Evolutionary conservation across 1,140 invertebrate genomes (phyloP).

Genomic region (Psilanteris sp.): DNA sequence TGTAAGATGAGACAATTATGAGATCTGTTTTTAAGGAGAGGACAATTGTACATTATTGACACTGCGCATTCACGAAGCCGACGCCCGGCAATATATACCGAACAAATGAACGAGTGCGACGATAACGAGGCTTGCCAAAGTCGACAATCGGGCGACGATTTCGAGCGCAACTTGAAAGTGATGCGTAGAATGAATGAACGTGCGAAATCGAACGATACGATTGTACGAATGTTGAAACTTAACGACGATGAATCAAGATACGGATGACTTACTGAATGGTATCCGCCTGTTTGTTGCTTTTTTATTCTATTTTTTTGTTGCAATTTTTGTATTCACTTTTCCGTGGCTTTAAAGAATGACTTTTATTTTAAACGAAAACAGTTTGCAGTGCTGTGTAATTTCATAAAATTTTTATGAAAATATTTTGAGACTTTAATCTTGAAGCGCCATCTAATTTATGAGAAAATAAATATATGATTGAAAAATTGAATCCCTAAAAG

Average conservation of each 20-base stretch:
- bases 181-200: slow-evolving; percentile 35
- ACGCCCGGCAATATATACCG: slow-evolving; percentile 8
- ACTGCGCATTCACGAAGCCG: slow-evolving; percentile 12
- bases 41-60: slow-evolving; percentile 55
- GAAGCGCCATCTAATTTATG: too few relatives aligned
- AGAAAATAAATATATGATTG: too few relatives aligned
- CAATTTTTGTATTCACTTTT: too few relatives aligned
- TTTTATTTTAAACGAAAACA: not conserved
- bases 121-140: slow-evolving; percentile 34
- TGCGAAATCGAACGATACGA: slow-evolving; percentile 10
- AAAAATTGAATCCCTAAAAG: too few relatives aligned
- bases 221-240: slow-evolving; percentile 23
- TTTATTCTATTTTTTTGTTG: too few relatives aligned
- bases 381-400: slow-evolving; percentile 19
- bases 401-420: not conserved
- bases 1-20: slow-evolving; percentile 46
- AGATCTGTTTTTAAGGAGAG: slow-evolving; percentile 52
- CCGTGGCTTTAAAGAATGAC: too few relatives aligned
- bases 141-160: slow-evolving; percentile 30
- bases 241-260: slow-evolving; percentile 13
- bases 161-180: slow-evolving; percentile 16
- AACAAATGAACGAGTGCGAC: slow-evolving; percentile 10
- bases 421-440: not conserved
- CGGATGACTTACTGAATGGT: slow-evolving; percentile 33
- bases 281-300: slow-evolving; percentile 26